Evolutionary conservation across 2,797 vertebrate genomes (phyloP).

Genomic region (Falco berigora): DNA sequence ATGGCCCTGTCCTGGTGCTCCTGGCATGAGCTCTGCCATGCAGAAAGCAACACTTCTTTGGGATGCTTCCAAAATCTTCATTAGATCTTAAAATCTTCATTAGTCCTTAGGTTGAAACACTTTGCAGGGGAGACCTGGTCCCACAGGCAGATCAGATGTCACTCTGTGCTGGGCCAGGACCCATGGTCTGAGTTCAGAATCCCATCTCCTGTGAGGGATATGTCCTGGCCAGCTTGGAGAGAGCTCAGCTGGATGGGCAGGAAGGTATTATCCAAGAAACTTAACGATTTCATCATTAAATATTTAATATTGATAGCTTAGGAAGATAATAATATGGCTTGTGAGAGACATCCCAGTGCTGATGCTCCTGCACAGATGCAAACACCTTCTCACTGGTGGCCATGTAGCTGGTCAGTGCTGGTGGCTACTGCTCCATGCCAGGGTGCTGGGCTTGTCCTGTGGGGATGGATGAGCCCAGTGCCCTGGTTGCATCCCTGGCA

Average conservation of each 20-base stretch:
- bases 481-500: not conserved
- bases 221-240: not conserved
- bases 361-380: not conserved
- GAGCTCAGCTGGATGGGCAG: not conserved
- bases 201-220: fast-evolving
- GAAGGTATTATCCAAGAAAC: not conserved
- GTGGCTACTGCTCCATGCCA: fast-evolving
- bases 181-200: not conserved
- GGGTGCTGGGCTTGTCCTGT: fast-evolving
- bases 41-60: not conserved
- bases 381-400: fast-evolving
- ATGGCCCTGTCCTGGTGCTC: not conserved
- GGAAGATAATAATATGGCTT: not conserved
- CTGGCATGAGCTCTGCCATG: not conserved
- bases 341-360: not conserved
- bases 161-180: not conserved
- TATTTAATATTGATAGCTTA: not conserved
- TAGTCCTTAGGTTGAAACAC: not conserved
- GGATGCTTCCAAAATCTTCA: not conserved
- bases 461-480: not conserved
- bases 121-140: not conserved
- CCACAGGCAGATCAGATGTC: fast-evolving
- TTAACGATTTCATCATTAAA: not conserved
- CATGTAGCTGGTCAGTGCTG: too few relatives aligned
- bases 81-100: not conserved